Base-by-base conservation (phyloP, 1,140 invertebrate genomes). In the Cherax destructor region DNA sequence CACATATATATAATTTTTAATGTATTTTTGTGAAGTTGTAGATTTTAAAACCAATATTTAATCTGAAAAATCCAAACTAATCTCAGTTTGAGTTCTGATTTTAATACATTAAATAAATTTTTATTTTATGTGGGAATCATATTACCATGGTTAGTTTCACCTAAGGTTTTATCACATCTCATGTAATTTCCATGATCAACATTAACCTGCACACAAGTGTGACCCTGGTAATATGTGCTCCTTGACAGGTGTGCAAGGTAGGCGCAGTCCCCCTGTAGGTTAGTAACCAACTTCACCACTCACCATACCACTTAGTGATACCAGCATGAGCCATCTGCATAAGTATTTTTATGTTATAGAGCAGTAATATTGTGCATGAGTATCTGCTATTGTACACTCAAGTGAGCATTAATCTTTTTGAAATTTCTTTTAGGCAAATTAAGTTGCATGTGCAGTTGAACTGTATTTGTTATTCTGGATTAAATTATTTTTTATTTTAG, bases 211-310 rank as follows among this genome's bases (percentile, higher is more conserved):
- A 21, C 13, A 41, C n/a, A 49, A 59, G 18, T 86, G 77, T 86
- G 74, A 76, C 78, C 61, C n/a, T 65, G 78, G 79, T 88, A 80
- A 81, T 72, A 69, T 81, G 79, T 88, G 65, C n/a, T 88, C 87
- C 78, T 78, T 74, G 79, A 81, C 87, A 83, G 87, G 79, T 88
- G 87, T 88, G 78, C 87, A 80, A 59, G 50, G 87, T 88, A 78
- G 79, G 78, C 79, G 65, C 30, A 65, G 76, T 72, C 79, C 87
- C 61, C 87, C 79, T 56, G 87, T 88, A 88, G 87, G 87, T 88
- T 88, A 88, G 87, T 88, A 69, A 52, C 87, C 87, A 79, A 61
- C 86, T 52, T 47, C 79, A 85, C 83, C 30, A 85, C 83, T 72
- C 69, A 74, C 83, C 65, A 84, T 41, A 13, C 65, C 65, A 69